phyloP scores from a whole-genome alignment of 2,113 vertebrate species.

The Plecotus auritus region DNA sequence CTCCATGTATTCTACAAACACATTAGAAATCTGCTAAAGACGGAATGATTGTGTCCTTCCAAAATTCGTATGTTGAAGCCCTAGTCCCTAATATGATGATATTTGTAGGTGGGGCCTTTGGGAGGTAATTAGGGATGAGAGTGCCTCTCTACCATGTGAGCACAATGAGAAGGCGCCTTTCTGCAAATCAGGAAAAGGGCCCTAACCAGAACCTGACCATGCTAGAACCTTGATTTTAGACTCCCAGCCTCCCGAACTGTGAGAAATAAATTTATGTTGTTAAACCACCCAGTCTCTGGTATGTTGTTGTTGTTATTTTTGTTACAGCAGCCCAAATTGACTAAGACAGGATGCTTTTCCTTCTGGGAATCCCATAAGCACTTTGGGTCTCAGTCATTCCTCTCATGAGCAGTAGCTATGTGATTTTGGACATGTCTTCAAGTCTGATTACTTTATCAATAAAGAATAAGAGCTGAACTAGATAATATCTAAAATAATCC shows the following conservation, averaged over 20 bases:
- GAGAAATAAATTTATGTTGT: background rate
- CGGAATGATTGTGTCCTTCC: background rate
- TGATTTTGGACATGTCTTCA: background rate
- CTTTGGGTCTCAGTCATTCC: background rate
- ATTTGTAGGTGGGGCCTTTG: background rate
- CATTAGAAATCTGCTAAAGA: background rate
- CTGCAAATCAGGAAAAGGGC: background rate
- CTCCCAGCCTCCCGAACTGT: background rate
- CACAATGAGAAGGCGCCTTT: background rate
- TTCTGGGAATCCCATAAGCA: background rate
- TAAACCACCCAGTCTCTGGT: background rate
- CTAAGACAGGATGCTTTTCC: background rate
- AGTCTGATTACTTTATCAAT: background rate
- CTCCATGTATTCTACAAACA: background rate
- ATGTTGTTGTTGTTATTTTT: background rate
- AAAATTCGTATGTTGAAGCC: background rate
- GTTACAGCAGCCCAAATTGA: background rate
- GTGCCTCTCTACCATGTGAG: background rate
- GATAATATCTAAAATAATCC: background rate
- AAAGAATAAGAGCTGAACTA: conserved; percentile 14
- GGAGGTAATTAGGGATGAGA: background rate
- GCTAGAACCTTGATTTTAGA: background rate
- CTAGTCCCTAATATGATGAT: background rate
- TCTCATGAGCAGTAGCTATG: background rate
- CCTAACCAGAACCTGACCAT: background rate